Evolutionary conservation across 1,140 invertebrate genomes (phyloP), one percentile per base, ranked within the genome.

Genomic region (Centruroides vittatus): DNA sequence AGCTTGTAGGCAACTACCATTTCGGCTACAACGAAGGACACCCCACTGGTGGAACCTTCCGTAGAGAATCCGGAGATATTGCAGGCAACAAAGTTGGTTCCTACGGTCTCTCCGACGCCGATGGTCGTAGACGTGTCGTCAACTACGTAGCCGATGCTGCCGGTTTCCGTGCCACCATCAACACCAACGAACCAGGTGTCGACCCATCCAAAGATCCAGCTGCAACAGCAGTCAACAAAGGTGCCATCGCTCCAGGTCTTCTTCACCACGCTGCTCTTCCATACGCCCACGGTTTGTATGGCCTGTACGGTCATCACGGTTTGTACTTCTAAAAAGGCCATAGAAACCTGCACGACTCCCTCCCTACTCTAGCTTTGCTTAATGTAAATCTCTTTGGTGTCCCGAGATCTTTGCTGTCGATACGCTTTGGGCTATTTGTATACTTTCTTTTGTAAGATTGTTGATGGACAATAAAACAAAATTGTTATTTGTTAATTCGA

Each of bases 61-160:
- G 69, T 12, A 58, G 59, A 36, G 68, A 68, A 56, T 59, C 48
- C 35, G 68, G 68, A 11, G 47, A 41, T 41, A 48, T 53, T 51
- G 47, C 46, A 10, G 60, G 65, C 3, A 62, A 62, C 23, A 58
- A 59, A 11, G 50, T 67, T 6, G 51, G 51, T 3, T 53, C 51
- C 51, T 53, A 53, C 8, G 51, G 51, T 47, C 12, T 55, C 36
- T 41, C 64, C 54, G 68, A 67, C 48, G 58, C 62, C 60, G 68
- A 69, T 56, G 68, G 68, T 13, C 65, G 68, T 55, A 48, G 61
- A 12, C 63, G 68, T 57, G 59, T 67, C 12, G 68, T 69, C 5
- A 68, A 67, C 59, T 69, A 69, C 59, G 65, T 67, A 12, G 69
- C 69, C 34, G 69, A 70, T 61, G 61, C 56, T 46, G 61, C 47